phyloP scores from a whole-genome alignment of 2,888 invertebrate genomes.

The Galerucella nymphaeae region DNA sequence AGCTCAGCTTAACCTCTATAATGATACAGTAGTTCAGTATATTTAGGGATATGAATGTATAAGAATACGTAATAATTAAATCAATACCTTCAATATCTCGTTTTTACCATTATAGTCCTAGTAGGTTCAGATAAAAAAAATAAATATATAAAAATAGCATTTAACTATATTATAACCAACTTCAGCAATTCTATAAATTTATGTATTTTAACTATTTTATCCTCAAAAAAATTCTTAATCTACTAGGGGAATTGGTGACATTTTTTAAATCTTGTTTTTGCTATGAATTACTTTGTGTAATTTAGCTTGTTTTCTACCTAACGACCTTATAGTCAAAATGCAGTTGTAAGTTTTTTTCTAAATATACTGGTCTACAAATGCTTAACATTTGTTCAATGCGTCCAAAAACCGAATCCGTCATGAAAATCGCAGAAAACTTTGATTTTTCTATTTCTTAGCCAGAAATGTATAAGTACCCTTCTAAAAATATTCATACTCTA shows the following conservation, averaged over 20 bases:
- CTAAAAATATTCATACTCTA: neutral
- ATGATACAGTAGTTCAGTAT: constrained; percentile 50
- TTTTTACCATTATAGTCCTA: constrained; percentile 39
- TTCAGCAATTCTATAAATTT: constrained; percentile 30
- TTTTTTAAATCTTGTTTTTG: constrained; percentile 31
- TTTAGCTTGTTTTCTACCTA: constrained; percentile 40
- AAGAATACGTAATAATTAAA: constrained; percentile 40
- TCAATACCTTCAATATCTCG: constrained; percentile 30
- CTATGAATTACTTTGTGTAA: constrained; percentile 32
- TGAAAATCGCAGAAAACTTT: constrained; percentile 53
- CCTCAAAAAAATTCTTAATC: constrained; percentile 29
- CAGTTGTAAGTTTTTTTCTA: constrained; percentile 40
- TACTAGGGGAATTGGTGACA: constrained; percentile 38
- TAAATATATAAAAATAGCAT: constrained; percentile 24
- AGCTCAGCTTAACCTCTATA: constrained; percentile 53
- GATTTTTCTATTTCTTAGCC: constrained; percentile 38
- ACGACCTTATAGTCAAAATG: constrained; percentile 21
- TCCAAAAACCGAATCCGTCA: constrained; percentile 61
- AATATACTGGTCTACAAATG: constrained; percentile 56
- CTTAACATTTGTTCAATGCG: constrained; percentile 63
- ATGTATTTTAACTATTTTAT: constrained; percentile 14
- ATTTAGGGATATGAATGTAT: constrained; percentile 46
- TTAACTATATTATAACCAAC: constrained; percentile 30
- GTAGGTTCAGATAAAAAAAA: constrained; percentile 32
- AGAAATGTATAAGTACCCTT: constrained; percentile 5